A percentile compares a stretch with the other conserved stretches of the same genome.
Evolutionary conservation across 2,888 invertebrate species (phyloP).

Genomic region (Aricia artaxerxes): DNA sequence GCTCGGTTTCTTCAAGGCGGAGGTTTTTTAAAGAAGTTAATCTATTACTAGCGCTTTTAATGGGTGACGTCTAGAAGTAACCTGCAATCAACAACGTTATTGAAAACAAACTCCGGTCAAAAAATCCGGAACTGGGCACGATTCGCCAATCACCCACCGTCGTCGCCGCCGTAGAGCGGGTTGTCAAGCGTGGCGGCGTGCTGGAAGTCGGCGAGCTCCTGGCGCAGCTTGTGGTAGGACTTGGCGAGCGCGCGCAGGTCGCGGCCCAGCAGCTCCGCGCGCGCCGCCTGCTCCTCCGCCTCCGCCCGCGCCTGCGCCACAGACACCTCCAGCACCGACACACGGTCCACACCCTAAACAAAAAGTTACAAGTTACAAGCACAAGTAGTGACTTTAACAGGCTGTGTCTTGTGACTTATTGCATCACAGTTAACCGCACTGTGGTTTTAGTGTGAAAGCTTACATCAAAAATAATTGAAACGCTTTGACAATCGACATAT

Average conservation of each 20-base stretch:
- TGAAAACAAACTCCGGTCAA: no score
- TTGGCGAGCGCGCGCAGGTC: conserved; percentile 70
- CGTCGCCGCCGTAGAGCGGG: conserved; percentile 60
- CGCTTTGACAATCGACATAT: no score
- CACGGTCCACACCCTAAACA: conserved; percentile 61
- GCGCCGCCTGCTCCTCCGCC: conserved; percentile 54
- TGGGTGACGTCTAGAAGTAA: no score
- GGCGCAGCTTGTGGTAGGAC: conserved; percentile 67
- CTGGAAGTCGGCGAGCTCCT: conserved; percentile 70
- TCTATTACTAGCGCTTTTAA: no score
- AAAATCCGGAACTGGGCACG: background rate
- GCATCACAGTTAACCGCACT: background rate
- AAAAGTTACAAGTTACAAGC: background rate
- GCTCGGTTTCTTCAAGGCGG: no score
- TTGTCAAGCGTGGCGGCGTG: conserved; percentile 59
- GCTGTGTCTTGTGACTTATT: background rate
- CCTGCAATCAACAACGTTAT: no score
- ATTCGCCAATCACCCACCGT: conserved; percentile 51
- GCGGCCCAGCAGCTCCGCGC: conserved; percentile 58
- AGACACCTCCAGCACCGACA: conserved; percentile 75
- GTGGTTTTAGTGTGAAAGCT: background rate
- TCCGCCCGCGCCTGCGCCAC: conserved; percentile 75
- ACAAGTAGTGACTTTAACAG: background rate
- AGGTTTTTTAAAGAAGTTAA: no score
- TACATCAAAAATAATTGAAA: background rate